A percentile compares a stretch with the other conserved stretches of the same genome.
These are phyloP conservation scores for Tinea pellionella DNA, from an alignment of 2,888 invertebrate genomes.

Conservation along the genomic window DNA sequence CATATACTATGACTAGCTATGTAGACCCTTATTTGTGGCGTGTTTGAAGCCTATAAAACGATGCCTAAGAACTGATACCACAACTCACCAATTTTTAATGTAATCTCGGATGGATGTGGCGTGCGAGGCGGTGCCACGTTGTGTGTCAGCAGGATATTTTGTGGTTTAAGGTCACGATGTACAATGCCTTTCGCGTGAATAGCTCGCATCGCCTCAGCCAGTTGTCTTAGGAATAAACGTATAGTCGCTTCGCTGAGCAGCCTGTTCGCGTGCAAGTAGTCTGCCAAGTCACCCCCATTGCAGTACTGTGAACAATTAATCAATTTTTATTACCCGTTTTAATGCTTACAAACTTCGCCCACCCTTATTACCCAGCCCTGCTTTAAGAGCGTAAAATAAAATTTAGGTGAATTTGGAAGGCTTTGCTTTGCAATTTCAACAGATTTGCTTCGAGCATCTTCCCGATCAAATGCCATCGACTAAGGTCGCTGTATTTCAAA, in stretches of 20 bases:
- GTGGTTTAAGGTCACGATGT: slow-evolving; percentile 98
- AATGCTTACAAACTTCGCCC: too few relatives aligned
- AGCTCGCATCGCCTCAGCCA: slow-evolving; percentile 98
- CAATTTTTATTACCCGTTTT: not conserved
- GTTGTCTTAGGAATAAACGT: slow-evolving; percentile 91
- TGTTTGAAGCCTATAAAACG: too few relatives aligned
- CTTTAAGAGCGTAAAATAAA: not conserved
- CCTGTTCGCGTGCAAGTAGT: slow-evolving; percentile 93
- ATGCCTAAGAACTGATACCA: too few relatives aligned
- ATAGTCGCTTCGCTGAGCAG: slow-evolving; percentile 98
- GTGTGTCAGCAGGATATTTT: slow-evolving; percentile 97
- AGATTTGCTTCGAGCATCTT: too few relatives aligned
- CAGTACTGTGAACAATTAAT: slow-evolving; percentile 81
- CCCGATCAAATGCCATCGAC: too few relatives aligned
- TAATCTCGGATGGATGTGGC: slow-evolving; percentile 85
- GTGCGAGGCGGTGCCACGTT: slow-evolving; percentile 70
- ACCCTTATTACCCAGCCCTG: too few relatives aligned
- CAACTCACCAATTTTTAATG: slow-evolving; percentile 90
- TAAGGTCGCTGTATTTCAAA: too few relatives aligned
- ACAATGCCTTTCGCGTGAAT: slow-evolving; percentile 98
- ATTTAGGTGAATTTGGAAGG: too few relatives aligned
- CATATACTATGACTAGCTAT: too few relatives aligned
- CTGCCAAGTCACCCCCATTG: slow-evolving; percentile 98
- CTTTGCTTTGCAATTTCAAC: too few relatives aligned
- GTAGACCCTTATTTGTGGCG: too few relatives aligned